Evolutionary conservation across 2,888 invertebrate species (phyloP).

Genomic region (Cephus pygmeus): DNA sequence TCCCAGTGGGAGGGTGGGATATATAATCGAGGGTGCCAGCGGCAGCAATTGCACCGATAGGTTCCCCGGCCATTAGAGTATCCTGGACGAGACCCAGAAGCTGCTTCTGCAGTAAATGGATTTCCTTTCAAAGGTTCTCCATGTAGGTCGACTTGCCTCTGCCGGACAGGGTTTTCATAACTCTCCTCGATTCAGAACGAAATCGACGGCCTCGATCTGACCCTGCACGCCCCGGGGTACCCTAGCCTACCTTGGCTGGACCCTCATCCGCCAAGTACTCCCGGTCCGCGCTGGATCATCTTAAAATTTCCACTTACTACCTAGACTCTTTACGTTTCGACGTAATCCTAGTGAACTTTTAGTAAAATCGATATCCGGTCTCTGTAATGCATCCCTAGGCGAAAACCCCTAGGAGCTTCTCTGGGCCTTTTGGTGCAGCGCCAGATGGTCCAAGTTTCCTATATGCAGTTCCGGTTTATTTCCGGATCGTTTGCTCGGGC

Average conservation of each 20-base stretch:
- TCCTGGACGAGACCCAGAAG: constrained; percentile 32
- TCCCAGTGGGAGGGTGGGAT: constrained; percentile 36
- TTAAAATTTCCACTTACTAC: not conserved
- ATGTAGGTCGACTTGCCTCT: constrained; percentile 18
- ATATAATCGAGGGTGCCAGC: constrained; percentile 15
- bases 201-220: constrained; percentile 20
- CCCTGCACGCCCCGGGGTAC: constrained; percentile 1
- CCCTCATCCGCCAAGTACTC: too few relatives aligned
- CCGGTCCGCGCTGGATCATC: not conserved
- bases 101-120: constrained; percentile 21
- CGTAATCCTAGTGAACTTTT: not conserved
- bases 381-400: not conserved
- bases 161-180: constrained; percentile 49
- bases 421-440: constrained; percentile 28
- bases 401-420: constrained; percentile 7
- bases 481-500: constrained; percentile 56
- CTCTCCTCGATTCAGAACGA: constrained; percentile 21
- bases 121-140: constrained; percentile 19
- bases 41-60: constrained; percentile 45
- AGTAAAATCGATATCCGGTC: not conserved
- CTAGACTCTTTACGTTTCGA: not conserved
- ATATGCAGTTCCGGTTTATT: constrained; percentile 60
- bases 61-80: constrained; percentile 20
- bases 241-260: not conserved
- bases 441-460: constrained; percentile 48